Evolutionary conservation across 2,113 vertebrate genomes (phyloP), one percentile per base, ranked within the genome.

Genomic region (Pongo pygmaeus): DNA sequence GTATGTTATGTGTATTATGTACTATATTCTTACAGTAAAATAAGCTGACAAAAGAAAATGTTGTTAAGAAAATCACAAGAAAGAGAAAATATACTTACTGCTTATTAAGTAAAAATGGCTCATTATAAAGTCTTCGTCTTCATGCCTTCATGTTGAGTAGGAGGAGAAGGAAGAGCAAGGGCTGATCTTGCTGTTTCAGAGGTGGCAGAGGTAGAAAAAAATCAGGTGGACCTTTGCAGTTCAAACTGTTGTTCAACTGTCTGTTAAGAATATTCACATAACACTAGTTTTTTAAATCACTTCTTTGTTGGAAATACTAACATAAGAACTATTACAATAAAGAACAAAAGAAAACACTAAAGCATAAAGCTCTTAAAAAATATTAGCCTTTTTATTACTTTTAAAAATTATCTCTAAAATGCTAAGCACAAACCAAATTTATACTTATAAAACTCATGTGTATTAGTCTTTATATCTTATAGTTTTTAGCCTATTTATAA

Each of bases 371-470:
- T 96, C 18, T 94, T 88, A 50, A 87, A 12, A 91, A 91, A 70
- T 78, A 74, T n/a, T 79, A 87, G 32, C 22, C 43, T 78, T 81
- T 52, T 46, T 72, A 25, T 83, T 77, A 81, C 50, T 89, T 89
- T 96, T 95, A 23, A 93, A 89, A 80, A 93, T 87, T 90, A 85
- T 40, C 55, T 96, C 64, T 69, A 93, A 92, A 91, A 81, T 69
- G 35, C 6, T 55, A 86, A 96, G 23, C 78, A n/a, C 5, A 87
- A 90, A 32, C 23, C 20, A 87, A 94, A 92, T 61, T 89, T 92
- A 75, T 5, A 81, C n/a, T 84, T 93, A 43, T 16, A 84, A 93
- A 96, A 77, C 59, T 96, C 64, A 87, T 90, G 89, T 89, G 27
- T 93, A 10, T 67, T 57, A 85, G n/a, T 35, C 22, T 6, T 89